These are phyloP conservation scores for Eremophila alpestris DNA, from an alignment of 2,797 vertebrate genomes.

Conservation along the genomic window DNA sequence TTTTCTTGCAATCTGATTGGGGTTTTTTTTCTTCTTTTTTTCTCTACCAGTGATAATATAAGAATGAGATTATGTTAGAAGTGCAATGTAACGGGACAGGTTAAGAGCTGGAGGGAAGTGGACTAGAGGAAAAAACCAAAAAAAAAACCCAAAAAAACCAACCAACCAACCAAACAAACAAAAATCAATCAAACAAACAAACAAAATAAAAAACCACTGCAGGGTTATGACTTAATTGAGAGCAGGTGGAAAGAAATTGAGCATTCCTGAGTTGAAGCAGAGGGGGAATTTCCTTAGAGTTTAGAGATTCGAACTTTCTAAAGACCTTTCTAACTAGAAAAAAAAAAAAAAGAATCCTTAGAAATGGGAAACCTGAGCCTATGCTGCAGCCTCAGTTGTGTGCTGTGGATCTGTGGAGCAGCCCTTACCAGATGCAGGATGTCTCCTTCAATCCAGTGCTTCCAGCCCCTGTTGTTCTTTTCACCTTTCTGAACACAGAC, in stretches of 20 bases:
- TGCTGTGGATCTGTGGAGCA: not conserved
- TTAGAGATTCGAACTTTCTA: not conserved
- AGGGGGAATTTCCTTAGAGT: not conserved
- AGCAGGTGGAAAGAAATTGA: not conserved
- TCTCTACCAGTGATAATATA: not conserved
- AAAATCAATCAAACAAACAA: too few relatives aligned
- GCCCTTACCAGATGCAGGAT: slow-evolving; percentile 87
- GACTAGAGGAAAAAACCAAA: not conserved
- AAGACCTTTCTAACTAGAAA: not conserved
- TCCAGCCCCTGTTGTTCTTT: slow-evolving; percentile 95
- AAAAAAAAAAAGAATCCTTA: not conserved
- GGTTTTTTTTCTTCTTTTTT: not conserved
- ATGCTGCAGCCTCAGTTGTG: not conserved
- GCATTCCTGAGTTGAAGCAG: not conserved
- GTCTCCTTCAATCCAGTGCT: slow-evolving; percentile 93
- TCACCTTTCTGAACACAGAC: slow-evolving; percentile 92
- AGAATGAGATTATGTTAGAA: not conserved
- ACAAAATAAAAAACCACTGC: not conserved
- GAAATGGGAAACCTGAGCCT: not conserved
- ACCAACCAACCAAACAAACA: too few relatives aligned
- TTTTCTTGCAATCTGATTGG: not conserved
- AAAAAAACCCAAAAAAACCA: too few relatives aligned
- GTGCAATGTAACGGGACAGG: not conserved
- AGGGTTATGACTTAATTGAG: not conserved
- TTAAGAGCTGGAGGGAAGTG: not conserved